These are phyloP conservation scores for Polietes domitor DNA, from an alignment of 2,888 invertebrate species.

Conservation along the genomic window DNA sequence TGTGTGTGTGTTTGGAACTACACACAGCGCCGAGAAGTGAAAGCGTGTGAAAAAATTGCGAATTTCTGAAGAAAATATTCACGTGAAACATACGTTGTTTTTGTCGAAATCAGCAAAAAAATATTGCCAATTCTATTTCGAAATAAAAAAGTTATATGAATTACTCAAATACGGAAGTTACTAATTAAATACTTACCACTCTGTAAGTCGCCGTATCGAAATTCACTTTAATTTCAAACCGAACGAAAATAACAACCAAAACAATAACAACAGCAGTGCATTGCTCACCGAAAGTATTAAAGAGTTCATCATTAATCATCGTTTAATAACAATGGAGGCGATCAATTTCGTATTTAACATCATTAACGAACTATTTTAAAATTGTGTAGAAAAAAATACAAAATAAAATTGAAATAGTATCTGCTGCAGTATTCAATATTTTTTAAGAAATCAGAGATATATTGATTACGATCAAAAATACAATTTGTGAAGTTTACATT, in stretches of 20 bases:
- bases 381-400: background rate
- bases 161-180: background rate
- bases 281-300: background rate
- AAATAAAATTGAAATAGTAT: background rate
- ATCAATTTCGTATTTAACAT: background rate
- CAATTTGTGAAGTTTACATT: background rate
- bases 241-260: background rate
- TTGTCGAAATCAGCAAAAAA: background rate
- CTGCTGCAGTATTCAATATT: no score
- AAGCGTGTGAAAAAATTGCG: constrained; percentile 21
- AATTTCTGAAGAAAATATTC: background rate
- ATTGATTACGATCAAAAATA: background rate
- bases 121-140: background rate
- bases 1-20: background rate
- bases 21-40: constrained; percentile 3
- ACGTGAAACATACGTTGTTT: background rate
- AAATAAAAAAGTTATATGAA: background rate
- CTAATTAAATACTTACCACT: constrained; percentile 2
- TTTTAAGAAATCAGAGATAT: background rate
- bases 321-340: background rate
- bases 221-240: background rate
- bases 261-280: background rate
- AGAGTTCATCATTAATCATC: background rate
- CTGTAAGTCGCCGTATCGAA: background rate
- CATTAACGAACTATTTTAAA: background rate